Evolutionary conservation across 2,888 invertebrate species (phyloP).

Genomic region (Meiosimyza decipiens): DNA sequence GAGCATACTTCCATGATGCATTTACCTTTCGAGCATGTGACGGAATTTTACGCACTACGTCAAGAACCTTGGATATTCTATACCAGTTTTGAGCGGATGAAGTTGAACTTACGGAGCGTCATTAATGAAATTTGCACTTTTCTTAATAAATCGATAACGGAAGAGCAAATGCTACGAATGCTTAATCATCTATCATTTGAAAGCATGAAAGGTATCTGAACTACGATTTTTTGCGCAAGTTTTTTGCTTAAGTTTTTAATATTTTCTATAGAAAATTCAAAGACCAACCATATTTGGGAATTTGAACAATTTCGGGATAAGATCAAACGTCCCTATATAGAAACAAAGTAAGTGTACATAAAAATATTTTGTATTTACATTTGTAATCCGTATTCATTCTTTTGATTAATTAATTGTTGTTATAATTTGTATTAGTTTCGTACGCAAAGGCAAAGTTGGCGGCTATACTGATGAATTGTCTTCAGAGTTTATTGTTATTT

Average conservation of each 20-base stretch:
- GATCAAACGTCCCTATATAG: slow-evolving; percentile 21
- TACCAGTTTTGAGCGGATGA: slow-evolving; percentile 49
- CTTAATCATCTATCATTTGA: slow-evolving; percentile 50
- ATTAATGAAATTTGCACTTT: slow-evolving; percentile 47
- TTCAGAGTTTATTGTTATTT: slow-evolving; percentile 34
- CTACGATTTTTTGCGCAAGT: too few relatives aligned
- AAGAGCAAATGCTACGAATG: slow-evolving; percentile 44
- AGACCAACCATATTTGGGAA: slow-evolving; percentile 53
- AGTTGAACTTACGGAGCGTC: slow-evolving; percentile 43
- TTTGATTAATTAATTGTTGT: too few relatives aligned
- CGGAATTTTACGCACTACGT: too few relatives aligned
- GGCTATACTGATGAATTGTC: slow-evolving; percentile 43
- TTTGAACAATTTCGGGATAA: slow-evolving; percentile 15
- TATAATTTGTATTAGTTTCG: slow-evolving; percentile 36
- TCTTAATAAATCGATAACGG: slow-evolving; percentile 41
- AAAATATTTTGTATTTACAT: too few relatives aligned
- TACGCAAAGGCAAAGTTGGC: slow-evolving; percentile 43
- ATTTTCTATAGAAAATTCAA: slow-evolving; percentile 50
- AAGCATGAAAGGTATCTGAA: slow-evolving; percentile 46
- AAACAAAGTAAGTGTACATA: slow-evolving; percentile 37
- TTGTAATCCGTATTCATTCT: too few relatives aligned
- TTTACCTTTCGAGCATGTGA: too few relatives aligned
- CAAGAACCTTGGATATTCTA: slow-evolving; percentile 47
- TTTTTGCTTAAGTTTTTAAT: too few relatives aligned
- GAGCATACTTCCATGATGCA: too few relatives aligned